Conservation (phyloP, 1,140 invertebrate species). For the Melanaphis sacchari region DNA sequence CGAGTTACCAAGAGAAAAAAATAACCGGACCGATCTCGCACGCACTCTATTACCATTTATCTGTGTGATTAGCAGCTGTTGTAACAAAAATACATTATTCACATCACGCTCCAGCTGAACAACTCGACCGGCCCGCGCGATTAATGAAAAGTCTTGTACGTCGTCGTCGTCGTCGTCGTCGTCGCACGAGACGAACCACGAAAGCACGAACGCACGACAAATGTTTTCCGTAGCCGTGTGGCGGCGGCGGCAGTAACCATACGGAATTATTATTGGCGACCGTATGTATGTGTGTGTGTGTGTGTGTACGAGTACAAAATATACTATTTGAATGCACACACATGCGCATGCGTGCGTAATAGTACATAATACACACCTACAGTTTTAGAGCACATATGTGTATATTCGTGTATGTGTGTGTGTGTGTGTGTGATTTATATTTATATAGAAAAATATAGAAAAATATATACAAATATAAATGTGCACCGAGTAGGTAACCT, state of each 20-base stretch:
- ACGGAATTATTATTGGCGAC: not conserved
- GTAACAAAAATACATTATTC: not conserved
- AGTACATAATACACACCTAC: not conserved
- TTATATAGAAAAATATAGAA: not conserved
- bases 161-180: not conserved
- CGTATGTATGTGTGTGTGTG: not conserved
- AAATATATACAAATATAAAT: not conserved
- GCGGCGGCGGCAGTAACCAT: not conserved
- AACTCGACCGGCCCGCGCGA: not conserved
- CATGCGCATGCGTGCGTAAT: not conserved
- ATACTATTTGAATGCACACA: not conserved
- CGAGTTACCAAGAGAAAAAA: too few species aligned
- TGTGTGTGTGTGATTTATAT: not conserved
- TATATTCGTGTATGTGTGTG: not conserved
- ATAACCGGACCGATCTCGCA: not conserved
- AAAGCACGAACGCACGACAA: not conserved
- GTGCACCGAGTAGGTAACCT: not conserved
- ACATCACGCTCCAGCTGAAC: not conserved
- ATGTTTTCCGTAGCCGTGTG: not conserved
- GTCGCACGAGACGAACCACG: not conserved
- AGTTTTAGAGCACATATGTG: not conserved
- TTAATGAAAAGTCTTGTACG: not conserved
- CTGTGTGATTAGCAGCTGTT: not conserved
- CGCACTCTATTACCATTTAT: not conserved
- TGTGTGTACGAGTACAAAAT: not conserved